Percentiles rank a stretch among this genome's conserved stretches.
Evolutionary conservation across 2,888 invertebrate genomes (phyloP).

Genomic region (Pseudanteris insignis): DNA sequence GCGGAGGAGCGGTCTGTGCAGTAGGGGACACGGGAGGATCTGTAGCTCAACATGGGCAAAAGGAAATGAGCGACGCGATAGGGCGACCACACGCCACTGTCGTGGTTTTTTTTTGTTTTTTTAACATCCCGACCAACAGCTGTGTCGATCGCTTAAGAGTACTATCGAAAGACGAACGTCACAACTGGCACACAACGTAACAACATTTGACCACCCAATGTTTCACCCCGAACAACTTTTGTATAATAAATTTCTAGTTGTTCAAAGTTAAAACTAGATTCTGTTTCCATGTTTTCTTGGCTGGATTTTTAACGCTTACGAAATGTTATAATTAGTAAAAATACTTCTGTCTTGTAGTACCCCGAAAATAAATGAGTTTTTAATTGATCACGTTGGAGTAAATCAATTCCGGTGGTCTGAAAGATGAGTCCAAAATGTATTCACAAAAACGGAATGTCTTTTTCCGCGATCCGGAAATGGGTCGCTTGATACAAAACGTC

Average conservation of each 20-base stretch:
- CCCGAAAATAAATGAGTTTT: slow-evolving; percentile 10
- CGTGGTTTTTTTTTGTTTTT: no score
- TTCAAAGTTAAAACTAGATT: no score
- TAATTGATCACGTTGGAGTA: slow-evolving; percentile 15
- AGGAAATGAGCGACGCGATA: no score
- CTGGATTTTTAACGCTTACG: no score
- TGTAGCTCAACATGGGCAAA: no score
- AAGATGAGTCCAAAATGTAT: slow-evolving; percentile 14
- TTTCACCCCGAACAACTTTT: no score
- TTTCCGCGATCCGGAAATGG: slow-evolving; percentile 48
- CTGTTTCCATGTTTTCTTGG: no score
- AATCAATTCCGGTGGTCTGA: slow-evolving; percentile 28
- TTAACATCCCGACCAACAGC: slow-evolving; percentile 25
- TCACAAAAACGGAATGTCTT: slow-evolving; percentile 15
- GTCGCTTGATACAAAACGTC: slow-evolving; percentile 52
- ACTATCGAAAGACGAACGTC: slow-evolving; percentile 19
- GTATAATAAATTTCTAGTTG: no score
- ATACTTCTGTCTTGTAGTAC: slow-evolving; percentile 12
- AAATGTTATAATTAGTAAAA: no score
- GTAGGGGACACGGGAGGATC: no score
- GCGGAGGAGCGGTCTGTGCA: no score
- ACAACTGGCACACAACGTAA: slow-evolving; percentile 18
- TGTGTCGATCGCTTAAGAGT: slow-evolving; percentile 29
- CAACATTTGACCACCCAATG: slow-evolving; percentile 25
- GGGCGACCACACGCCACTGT: no score